phyloP scores from a whole-genome alignment of 1,140 invertebrate genomes.

The Zaprionus davidi region DNA sequence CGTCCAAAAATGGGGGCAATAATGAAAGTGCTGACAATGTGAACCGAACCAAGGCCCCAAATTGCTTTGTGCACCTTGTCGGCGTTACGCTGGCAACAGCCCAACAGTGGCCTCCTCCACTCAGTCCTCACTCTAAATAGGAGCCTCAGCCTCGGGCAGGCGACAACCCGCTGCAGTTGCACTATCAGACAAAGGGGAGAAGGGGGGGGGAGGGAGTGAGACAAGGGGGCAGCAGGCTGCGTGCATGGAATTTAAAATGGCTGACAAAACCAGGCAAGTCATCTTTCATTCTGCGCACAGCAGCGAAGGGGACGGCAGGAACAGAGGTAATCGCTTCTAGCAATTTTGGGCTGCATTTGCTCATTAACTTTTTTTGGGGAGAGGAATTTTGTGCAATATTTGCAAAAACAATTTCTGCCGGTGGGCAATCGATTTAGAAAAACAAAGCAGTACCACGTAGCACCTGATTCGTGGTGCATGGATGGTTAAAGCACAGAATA shows the following conservation, averaged over 20 bases:
- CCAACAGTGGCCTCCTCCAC: not conserved
- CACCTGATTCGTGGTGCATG: not conserved
- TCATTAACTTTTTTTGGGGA: slow-evolving; percentile 12
- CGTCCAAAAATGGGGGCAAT: slow-evolving; percentile 56
- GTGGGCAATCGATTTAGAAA: not conserved
- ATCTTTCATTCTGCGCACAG: slow-evolving; percentile 41
- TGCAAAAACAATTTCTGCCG: slow-evolving; percentile 30
- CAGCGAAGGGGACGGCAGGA: not conserved
- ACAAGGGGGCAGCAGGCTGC: slow-evolving; percentile 33
- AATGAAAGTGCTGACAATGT: slow-evolving; percentile 74
- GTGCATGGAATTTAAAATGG: slow-evolving; percentile 67
- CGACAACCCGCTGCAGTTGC: slow-evolving; percentile 40
- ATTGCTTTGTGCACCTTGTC: slow-evolving; percentile 58
- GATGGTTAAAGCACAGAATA: not conserved
- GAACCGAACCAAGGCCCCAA: slow-evolving; percentile 43
- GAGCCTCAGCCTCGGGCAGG: slow-evolving; percentile 6
- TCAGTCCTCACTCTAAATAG: not conserved
- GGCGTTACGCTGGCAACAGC: slow-evolving; percentile 1
- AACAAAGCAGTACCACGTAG: not conserved
- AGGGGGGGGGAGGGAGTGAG: not conserved
- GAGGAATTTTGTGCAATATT: slow-evolving; percentile 35
- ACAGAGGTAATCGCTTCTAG: slow-evolving; percentile 16
- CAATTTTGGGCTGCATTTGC: slow-evolving; percentile 38
- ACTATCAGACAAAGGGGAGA: not conserved
- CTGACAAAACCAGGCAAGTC: slow-evolving; percentile 58